Conservation (phyloP, 2,888 invertebrate genomes). For the Cataglyphis rosenhaueri region DNA sequence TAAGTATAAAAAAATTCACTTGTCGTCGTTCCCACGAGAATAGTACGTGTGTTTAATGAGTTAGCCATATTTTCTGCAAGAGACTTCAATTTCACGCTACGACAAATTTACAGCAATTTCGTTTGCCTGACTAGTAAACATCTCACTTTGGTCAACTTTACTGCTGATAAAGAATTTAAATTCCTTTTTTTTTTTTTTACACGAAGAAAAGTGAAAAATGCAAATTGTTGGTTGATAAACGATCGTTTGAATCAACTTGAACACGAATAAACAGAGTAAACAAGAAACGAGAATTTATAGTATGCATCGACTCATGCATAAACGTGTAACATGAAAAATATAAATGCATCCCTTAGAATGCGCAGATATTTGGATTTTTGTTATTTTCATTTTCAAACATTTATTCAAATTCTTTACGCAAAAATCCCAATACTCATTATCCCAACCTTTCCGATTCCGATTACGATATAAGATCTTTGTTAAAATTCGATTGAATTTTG, state of each 20-base stretch:
- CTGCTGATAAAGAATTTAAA: slow-evolving; percentile 39
- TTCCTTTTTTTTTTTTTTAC: slow-evolving; percentile 1
- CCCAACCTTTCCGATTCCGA: not conserved
- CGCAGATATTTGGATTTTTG: not conserved
- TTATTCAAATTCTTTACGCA: slow-evolving; percentile 6
- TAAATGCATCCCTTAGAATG: not conserved
- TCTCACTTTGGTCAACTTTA: slow-evolving; percentile 35
- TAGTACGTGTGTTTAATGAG: not conserved
- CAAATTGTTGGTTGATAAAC: slow-evolving; percentile 7
- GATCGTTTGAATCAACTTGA: slow-evolving; percentile 1
- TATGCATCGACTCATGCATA: not conserved
- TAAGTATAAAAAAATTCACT: slow-evolving; percentile 25
- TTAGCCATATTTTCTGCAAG: slow-evolving; percentile 16
- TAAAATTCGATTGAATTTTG: not conserved
- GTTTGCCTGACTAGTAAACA: slow-evolving; percentile 33
- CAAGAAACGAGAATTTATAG: not conserved
- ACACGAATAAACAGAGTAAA: slow-evolving; percentile 10
- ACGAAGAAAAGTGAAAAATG: slow-evolving; percentile 19
- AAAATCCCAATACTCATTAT: not conserved
- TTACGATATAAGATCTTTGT: not conserved
- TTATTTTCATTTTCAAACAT: slow-evolving; percentile 28
- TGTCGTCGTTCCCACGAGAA: not conserved
- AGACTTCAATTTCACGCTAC: slow-evolving; percentile 69
- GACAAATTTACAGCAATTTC: slow-evolving; percentile 58
- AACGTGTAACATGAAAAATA: slow-evolving; percentile 1